Percentiles rank a stretch among this genome's conserved stretches.
Evolutionary conservation across 2,888 invertebrate genomes (phyloP).

Genomic region (Cryptus viduatorius): DNA sequence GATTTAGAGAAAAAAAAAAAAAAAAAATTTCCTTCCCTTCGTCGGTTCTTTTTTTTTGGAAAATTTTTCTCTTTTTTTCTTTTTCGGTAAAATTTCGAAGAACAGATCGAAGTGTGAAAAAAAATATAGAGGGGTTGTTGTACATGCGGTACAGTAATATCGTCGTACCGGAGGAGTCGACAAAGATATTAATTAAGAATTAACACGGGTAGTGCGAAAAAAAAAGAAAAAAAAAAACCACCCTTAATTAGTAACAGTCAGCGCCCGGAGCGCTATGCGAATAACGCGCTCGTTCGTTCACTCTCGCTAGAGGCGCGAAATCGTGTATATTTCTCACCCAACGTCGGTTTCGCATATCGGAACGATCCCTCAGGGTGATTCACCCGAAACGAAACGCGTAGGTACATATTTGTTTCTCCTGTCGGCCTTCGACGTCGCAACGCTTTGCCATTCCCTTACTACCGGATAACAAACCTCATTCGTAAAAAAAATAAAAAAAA

Average conservation of each 20-base stretch:
- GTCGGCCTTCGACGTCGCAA: constrained; percentile 24
- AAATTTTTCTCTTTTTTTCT: too few relatives aligned
- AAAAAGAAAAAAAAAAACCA: constrained; percentile 71
- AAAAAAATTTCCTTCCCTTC: too few relatives aligned
- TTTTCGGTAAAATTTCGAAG: not conserved
- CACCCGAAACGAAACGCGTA: constrained; percentile 60
- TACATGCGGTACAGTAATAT: constrained; percentile 62
- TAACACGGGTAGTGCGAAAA: constrained; percentile 79
- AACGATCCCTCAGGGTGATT: constrained; percentile 59
- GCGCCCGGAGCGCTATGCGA: constrained; percentile 78
- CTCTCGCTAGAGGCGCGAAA: constrained; percentile 39
- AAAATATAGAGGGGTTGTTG: constrained; percentile 34
- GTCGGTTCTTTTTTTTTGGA: not conserved
- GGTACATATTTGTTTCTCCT: not conserved
- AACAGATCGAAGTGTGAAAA: constrained; percentile 23
- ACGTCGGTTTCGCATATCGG: constrained; percentile 15
- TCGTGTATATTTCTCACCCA: constrained; percentile 1
- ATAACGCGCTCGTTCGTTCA: constrained; percentile 63
- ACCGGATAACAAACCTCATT: not conserved
- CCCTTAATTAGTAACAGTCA: constrained; percentile 82
- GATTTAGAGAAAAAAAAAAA: too few relatives aligned
- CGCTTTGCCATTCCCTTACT: too few relatives aligned
- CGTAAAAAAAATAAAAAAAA: not conserved
- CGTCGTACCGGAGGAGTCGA: constrained; percentile 74
- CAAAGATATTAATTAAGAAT: constrained; percentile 84